These are phyloP conservation scores for Psilopsiagon aurifrons DNA, from an alignment of 2,113 vertebrate genomes.

Conservation along the genomic window DNA sequence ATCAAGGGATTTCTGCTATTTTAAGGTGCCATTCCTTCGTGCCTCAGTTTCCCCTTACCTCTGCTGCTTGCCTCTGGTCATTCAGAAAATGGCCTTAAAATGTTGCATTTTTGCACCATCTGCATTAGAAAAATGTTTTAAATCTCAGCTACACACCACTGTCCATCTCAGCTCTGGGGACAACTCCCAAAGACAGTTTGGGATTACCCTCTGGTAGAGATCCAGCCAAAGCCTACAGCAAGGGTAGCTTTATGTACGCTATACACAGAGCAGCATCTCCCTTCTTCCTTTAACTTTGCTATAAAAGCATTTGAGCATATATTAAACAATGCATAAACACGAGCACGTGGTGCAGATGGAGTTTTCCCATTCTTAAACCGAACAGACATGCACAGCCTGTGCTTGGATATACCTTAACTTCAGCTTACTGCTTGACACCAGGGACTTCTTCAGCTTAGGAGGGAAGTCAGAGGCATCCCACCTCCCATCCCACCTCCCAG, in stretches of 20 bases:
- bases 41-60: neutral
- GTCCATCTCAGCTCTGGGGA: neutral
- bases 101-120: neutral
- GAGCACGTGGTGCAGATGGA: rapidly evolving
- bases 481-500: neutral
- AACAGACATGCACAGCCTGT: neutral
- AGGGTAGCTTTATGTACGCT: neutral
- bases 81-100: neutral
- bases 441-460: neutral
- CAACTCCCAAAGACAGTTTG: neutral
- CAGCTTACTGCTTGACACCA: neutral
- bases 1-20: neutral
- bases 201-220: neutral
- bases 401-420: neutral
- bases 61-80: neutral
- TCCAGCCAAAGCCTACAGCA: rapidly evolving
- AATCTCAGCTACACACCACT: neutral
- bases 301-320: neutral
- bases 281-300: neutral
- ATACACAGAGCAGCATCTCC: neutral
- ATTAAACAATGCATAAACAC: neutral
- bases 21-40: neutral
- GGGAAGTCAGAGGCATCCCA: neutral
- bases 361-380: neutral
- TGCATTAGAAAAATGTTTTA: neutral